A percentile compares a stretch with the other conserved stretches of the same genome.
Evolutionary conservation across 2,888 invertebrate genomes (phyloP).

Genomic region (Laspeyria flexula): DNA sequence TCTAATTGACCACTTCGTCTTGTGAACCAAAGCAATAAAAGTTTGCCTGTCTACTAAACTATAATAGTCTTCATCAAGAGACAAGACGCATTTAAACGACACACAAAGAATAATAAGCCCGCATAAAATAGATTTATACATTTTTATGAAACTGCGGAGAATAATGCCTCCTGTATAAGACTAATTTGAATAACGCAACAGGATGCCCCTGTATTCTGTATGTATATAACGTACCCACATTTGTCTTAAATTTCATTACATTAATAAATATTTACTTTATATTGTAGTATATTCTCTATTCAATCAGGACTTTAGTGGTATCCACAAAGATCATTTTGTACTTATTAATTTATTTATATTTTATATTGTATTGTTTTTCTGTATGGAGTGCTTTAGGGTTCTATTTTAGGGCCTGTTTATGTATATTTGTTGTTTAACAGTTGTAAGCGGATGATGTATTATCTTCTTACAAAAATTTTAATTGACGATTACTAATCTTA

Average conservation of each 20-base stretch:
- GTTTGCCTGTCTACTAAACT: constrained; percentile 29
- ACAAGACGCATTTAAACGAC: constrained; percentile 57
- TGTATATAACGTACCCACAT: constrained; percentile 24
- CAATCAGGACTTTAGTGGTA: constrained; percentile 5
- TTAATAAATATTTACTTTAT: constrained; percentile 34
- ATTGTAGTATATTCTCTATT: constrained; percentile 9
- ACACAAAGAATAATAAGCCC: constrained; percentile 65
- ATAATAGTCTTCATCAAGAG: constrained; percentile 51
- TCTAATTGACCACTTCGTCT: constrained; percentile 5
- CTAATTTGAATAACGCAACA: constrained; percentile 56
- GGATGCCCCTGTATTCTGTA: constrained; percentile 46
- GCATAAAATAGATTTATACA: constrained; percentile 57
- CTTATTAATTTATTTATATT: neutral
- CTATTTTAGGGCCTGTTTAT: neutral
- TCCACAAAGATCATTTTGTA: neutral
- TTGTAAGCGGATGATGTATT: neutral
- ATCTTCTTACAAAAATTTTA: too few relatives aligned
- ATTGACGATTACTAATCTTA: too few relatives aligned
- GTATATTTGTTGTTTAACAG: neutral
- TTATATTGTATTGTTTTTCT: neutral
- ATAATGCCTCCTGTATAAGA: constrained; percentile 49
- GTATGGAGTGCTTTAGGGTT: neutral
- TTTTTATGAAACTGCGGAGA: constrained; percentile 53
- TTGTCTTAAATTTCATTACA: constrained; percentile 34
- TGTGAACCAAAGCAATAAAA: constrained; percentile 32